Evolutionary conservation across 1,140 invertebrate genomes (phyloP).

Genomic region (Aphaenogaster ashmeadi): DNA sequence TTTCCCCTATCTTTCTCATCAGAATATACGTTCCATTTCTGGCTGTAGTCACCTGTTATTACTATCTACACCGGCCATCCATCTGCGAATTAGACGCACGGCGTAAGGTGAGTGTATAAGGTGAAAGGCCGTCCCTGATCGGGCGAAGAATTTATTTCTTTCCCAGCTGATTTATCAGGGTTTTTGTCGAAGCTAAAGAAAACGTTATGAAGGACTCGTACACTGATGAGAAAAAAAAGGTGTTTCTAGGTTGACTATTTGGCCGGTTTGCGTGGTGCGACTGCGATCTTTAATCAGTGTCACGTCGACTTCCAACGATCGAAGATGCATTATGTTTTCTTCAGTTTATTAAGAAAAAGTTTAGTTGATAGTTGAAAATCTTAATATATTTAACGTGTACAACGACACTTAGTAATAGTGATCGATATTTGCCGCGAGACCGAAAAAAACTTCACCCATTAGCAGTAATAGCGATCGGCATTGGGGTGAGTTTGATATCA

Average conservation of each 20-base stretch:
- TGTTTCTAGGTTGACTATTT: slow-evolving; percentile 3
- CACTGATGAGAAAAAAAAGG: not conserved
- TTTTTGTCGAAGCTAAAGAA: slow-evolving; percentile 30
- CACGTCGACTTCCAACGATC: not conserved
- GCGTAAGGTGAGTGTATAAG: not conserved
- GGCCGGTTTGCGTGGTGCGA: not conserved
- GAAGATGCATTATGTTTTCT: not conserved
- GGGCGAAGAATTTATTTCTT: slow-evolving; percentile 36
- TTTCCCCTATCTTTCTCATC: not conserved
- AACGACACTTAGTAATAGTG: not conserved
- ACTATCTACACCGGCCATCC: not conserved
- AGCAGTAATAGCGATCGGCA: not conserved
- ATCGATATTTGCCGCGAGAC: not conserved
- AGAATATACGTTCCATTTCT: not conserved
- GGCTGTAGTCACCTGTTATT: not conserved
- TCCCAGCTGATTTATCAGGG: slow-evolving; percentile 1
- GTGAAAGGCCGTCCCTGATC: slow-evolving; percentile 42
- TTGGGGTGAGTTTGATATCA: not conserved
- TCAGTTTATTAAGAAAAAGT: not conserved
- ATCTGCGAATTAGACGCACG: slow-evolving; percentile 4
- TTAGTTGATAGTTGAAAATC: not conserved
- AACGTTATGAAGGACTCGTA: not conserved
- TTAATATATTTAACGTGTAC: not conserved
- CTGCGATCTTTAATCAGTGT: slow-evolving; percentile 9
- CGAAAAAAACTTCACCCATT: not conserved